These are phyloP conservation scores for Rhingia campestris DNA, from an alignment of 2,888 invertebrate genomes.

Conservation along the genomic window DNA sequence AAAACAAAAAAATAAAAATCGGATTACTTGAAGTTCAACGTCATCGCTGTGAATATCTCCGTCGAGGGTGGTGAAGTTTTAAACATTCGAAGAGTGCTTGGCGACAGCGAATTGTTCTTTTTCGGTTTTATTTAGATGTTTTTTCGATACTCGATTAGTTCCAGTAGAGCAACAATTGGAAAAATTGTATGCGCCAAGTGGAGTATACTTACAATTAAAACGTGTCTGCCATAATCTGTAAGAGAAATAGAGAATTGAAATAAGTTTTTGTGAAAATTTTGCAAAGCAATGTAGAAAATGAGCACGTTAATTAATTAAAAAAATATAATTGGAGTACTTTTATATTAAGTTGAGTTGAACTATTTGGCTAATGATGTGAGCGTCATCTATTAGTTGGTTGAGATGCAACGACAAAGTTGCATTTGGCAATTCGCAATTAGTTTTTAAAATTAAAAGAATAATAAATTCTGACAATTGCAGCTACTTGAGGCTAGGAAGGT, in stretches of 20 bases:
- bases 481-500: no score
- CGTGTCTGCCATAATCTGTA: slow-evolving; percentile 50
- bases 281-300: not conserved
- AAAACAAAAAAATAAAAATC: slow-evolving; percentile 46
- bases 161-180: slow-evolving; percentile 22
- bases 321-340: not conserved
- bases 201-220: slow-evolving; percentile 54
- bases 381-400: no score
- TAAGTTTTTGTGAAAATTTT: slow-evolving; percentile 4
- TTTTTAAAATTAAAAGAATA: no score
- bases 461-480: no score
- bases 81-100: not conserved
- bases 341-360: no score
- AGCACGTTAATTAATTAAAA: not conserved
- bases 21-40: slow-evolving; percentile 52
- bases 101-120: slow-evolving; percentile 26
- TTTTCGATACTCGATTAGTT: slow-evolving; percentile 45
- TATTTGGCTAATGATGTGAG: no score
- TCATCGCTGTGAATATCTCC: slow-evolving; percentile 18
- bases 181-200: slow-evolving; percentile 12
- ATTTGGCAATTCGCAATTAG: no score
- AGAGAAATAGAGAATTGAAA: slow-evolving; percentile 28
- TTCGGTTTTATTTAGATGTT: not conserved
- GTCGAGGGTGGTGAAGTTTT: slow-evolving; percentile 11
- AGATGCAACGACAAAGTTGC: no score